Conservation (phyloP, 2,888 invertebrate species). For the Cantharis rufa region DNA sequence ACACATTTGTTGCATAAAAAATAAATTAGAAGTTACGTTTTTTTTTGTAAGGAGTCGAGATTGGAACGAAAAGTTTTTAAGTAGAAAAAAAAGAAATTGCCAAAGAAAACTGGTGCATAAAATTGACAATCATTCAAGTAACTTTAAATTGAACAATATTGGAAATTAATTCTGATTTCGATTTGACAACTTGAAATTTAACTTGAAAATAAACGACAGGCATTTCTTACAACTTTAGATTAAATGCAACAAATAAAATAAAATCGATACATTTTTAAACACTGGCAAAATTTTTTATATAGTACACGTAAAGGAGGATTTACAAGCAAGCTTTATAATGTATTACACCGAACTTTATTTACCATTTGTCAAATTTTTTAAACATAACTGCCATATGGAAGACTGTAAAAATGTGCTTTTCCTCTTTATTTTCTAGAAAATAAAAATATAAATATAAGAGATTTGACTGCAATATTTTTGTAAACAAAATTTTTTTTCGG, state of each 20-base stretch:
- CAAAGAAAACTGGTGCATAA: not conserved
- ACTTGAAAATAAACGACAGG: not conserved
- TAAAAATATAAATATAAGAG: not conserved
- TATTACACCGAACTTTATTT: not conserved
- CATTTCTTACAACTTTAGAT: not conserved
- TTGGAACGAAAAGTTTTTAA: not conserved
- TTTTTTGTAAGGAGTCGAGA: not conserved
- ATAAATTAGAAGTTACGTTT: not conserved
- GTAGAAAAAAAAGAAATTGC: not conserved
- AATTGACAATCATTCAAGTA: not conserved
- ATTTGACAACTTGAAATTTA: not conserved
- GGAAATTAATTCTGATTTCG: not conserved
- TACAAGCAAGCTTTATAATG: not conserved
- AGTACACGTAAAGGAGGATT: not conserved
- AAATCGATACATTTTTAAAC: not conserved
- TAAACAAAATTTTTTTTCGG: not conserved
- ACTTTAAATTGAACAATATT: not conserved
- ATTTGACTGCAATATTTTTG: not conserved
- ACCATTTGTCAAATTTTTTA: constrained; percentile 1
- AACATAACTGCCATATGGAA: not conserved
- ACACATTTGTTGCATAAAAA: not conserved
- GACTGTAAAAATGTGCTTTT: not conserved
- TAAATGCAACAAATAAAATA: not conserved
- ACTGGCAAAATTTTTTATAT: not conserved
- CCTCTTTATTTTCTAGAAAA: not conserved